Evolutionary conservation across 2,888 invertebrate species (phyloP), one percentile per base, ranked within the genome.

Genomic region (Neocrepidodera transversa): DNA sequence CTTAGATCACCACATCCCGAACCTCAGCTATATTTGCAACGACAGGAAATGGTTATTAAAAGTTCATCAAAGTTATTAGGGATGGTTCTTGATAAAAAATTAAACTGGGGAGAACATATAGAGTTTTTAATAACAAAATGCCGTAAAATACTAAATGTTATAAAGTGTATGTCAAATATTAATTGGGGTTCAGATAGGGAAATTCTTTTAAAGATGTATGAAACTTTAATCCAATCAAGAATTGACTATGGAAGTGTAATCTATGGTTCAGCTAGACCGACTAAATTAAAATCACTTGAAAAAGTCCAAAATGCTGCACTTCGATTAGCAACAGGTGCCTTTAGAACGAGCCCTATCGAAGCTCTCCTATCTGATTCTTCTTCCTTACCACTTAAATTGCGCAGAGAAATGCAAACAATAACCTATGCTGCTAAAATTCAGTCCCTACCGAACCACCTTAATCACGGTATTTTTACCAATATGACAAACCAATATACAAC

Each of bases 171-270:
- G 2, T 26, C 26, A 2, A 23, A 20, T 10, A 47, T 36, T 6
- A 38, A 45, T 16, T 58, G 48, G 52, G 58, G 58, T 10, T 38
- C 58, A 1, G 47, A 58, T 38, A 20, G 11, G 14, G 20, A 52
- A 7, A 23, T 38, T 6, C 20, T 58, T 6, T 32, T 58, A 3
- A 18, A 11, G 6, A 26, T 47, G 7, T 58, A 45, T 10, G 23
- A 51, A 17, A 2, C 45, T 3, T 14, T 58, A 13, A 23, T 58
- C 2, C 36, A 35, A 3, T 35, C 40, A 2, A 36, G 14, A 36
- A 30, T 58, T 5, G 58, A 58, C n/a, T 52, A 58, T 36, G 45
- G 47, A 7, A 18, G 40, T 20, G 30, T 45, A 7, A 17, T 47
- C 7, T 58, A 51, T 13, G 17, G 28, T 14, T 51, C 58, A 10